phyloP scores from a whole-genome alignment of 2,888 invertebrate species.

The Eupithecia abbreviata region DNA sequence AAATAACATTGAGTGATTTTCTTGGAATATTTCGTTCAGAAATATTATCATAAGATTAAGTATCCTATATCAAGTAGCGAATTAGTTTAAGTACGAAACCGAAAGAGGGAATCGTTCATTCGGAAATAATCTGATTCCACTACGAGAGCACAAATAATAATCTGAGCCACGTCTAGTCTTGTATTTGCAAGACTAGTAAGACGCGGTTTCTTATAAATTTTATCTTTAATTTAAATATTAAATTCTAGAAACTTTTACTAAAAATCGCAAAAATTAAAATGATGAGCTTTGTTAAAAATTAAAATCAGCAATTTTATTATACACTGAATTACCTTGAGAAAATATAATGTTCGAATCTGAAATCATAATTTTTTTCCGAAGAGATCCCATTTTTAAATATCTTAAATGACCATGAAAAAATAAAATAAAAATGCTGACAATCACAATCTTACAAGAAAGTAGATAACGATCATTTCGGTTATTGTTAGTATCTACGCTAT shows the following conservation, averaged over 20 bases:
- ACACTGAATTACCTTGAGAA: no score
- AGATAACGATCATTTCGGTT: not conserved
- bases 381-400: not conserved
- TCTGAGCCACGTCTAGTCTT: constrained; percentile 4
- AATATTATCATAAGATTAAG: constrained; percentile 5
- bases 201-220: not conserved
- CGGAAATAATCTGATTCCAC: constrained; percentile 18
- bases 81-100: not conserved
- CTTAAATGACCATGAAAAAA: not conserved
- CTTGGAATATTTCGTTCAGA: not conserved
- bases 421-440: not conserved
- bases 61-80: constrained; percentile 3
- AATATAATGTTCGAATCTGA: no score
- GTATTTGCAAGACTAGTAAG: not conserved
- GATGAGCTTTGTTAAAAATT: no score
- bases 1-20: not conserved
- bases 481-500: not conserved
- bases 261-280: not conserved
- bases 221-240: not conserved
- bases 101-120: constrained; percentile 6
- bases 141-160: constrained; percentile 16
- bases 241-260: not conserved
- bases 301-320: no score
- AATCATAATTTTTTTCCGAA: no score
- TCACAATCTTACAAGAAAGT: not conserved